Evolutionary conservation across 2,113 vertebrate species (phyloP).

Genomic region (Empidonax alnorum): DNA sequence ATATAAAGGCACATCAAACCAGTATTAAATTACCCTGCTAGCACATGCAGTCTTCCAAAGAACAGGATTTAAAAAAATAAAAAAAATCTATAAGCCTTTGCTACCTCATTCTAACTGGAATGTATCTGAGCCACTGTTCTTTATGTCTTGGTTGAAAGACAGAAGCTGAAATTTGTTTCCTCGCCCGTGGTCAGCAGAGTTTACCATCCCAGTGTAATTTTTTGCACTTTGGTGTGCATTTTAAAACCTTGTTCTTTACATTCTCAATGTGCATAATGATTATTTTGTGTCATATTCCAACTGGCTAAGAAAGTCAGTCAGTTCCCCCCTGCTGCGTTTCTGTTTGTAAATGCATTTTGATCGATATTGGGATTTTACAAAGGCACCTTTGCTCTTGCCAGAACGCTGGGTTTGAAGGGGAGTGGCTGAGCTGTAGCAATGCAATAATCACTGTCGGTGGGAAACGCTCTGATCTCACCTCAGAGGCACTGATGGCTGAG

Average conservation of each 20-base stretch:
- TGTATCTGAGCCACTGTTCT: neutral
- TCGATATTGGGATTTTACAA: neutral
- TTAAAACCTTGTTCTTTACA: neutral
- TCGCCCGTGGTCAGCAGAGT: neutral
- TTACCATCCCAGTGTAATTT: neutral
- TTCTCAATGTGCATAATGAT: neutral
- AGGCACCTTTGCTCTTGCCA: neutral
- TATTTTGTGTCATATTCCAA: neutral
- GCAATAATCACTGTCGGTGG: neutral
- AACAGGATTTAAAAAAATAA: neutral
- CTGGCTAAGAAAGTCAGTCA: neutral
- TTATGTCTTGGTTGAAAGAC: neutral
- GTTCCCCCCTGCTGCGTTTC: neutral
- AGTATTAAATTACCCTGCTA: constrained; percentile 37
- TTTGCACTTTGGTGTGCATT: neutral
- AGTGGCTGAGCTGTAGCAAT: neutral
- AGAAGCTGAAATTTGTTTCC: neutral
- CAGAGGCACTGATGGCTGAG: neutral
- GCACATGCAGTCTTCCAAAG: neutral
- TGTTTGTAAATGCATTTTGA: neutral
- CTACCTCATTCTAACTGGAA: neutral
- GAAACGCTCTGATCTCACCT: neutral
- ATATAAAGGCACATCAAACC: constrained; percentile 22
- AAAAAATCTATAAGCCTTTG: neutral
- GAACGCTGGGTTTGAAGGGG: neutral